Evolutionary conservation across 2,113 vertebrate genomes (phyloP), one percentile per base, ranked within the genome.

Genomic region (Monopterus albus): DNA sequence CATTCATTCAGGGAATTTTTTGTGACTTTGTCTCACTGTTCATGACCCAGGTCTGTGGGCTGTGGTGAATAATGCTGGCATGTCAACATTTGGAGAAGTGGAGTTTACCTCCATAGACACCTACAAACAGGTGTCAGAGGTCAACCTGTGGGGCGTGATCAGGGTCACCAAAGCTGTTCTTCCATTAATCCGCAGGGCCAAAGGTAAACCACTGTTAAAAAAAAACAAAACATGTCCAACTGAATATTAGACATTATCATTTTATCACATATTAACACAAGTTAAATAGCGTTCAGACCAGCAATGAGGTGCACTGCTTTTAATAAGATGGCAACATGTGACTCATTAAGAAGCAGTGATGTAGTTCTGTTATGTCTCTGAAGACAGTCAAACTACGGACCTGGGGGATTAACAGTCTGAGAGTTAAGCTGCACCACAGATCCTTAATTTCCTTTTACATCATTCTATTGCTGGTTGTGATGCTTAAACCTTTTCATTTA

Each of bases 141-240:
- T 96, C 80, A 96, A 96, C 85, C 83, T 96, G 4, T 96, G 94
- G 94, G 95, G 95, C n/a, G 94, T 94, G 4, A 86, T 97, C 82
- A 88, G 95, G 45, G 93, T 96, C 72, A 97, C 95, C 10, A 97
- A 97, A 79, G 94, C 94, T 31, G 92, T 96, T 33, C 92, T 97
- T 57, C 95, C 95, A 0, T 87, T 96, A 23, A 88, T 97, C 84
- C 95, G 93, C 62, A 89, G 85, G 84, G 93, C 95, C 31, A 93
- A 92, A 95, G 95, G 96, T 97, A 78, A 81, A 79, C 3, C 15
- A 4, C 21, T n/a, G 21, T n/a, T n/a, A 39, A 45, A 11, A 43
- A 57, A n/a, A n/a, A 57, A n/a, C n/a, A n/a, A n/a, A n/a, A n/a
- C n/a, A n/a, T n/a, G n/a, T n/a, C n/a, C n/a, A n/a, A n/a, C n/a